Conservation (phyloP, 2,797 vertebrate genomes). For the Arrhamphus sclerolepis region DNA sequence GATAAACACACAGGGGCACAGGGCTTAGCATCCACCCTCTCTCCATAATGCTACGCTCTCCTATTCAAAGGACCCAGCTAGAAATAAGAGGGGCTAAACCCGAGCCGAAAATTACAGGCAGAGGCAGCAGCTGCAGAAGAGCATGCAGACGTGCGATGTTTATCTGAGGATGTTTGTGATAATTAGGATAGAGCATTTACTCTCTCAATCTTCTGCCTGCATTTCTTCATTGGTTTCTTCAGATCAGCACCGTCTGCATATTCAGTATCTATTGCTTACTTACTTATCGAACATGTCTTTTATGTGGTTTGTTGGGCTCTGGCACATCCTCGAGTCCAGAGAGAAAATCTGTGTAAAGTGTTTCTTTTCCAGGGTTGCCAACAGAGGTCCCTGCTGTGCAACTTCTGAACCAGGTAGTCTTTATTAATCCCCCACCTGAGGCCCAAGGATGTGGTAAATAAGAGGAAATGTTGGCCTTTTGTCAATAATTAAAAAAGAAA, state of each 20-base stretch:
- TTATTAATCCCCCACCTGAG: conserved; percentile 30
- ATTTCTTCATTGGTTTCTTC: conserved; percentile 30
- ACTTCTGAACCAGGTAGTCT: conserved; percentile 18
- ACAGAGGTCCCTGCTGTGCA: conserved; percentile 36
- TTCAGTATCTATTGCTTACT: conserved; percentile 7
- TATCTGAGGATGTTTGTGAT: conserved; percentile 48
- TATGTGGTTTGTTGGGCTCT: not conserved
- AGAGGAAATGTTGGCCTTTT: not conserved
- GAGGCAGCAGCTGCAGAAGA: conserved; percentile 53
- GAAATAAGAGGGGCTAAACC: conserved; percentile 68
- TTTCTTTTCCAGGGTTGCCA: conserved; percentile 26
- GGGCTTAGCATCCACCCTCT: conserved; percentile 70
- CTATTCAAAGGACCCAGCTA: conserved; percentile 70
- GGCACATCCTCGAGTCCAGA: conserved; percentile 7
- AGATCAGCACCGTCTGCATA: conserved; percentile 15
- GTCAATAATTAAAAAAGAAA: no score
- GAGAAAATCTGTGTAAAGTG: conserved; percentile 5
- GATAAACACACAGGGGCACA: conserved; percentile 78
- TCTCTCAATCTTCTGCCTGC: conserved; percentile 36
- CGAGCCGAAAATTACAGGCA: conserved; percentile 60
- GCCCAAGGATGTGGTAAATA: conserved; percentile 10
- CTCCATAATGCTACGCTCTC: conserved; percentile 72
- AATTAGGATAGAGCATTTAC: conserved; percentile 51
- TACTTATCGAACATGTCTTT: not conserved
- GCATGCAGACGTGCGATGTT: conserved; percentile 30